These are phyloP conservation scores for Lipophrys pholis DNA, from an alignment of 2,113 vertebrate genomes.

Conservation along the genomic window DNA sequence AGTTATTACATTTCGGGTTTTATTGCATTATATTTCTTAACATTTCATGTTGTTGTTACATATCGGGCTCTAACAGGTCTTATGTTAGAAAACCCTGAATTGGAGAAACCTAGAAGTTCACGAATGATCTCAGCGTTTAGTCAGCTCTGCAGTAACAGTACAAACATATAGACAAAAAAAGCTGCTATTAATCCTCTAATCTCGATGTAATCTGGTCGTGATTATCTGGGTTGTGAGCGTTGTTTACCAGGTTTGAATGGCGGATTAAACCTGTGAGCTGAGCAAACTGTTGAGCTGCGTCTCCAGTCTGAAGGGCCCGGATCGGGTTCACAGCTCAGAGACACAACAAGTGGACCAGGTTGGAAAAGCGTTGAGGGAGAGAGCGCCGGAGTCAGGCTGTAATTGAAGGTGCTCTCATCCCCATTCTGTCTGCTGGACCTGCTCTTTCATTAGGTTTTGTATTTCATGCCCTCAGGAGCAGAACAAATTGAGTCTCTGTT, in stretches of 20 bases:
- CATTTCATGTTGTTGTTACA: too few relatives aligned
- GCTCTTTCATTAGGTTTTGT: conserved; percentile 74
- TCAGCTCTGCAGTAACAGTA: too few relatives aligned
- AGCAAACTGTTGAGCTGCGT: too few relatives aligned
- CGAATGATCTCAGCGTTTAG: too few relatives aligned
- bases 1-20: too few relatives aligned
- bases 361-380: conserved; percentile 41
- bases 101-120: too few relatives aligned
- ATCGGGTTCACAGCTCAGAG: too few relatives aligned
- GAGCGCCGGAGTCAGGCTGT: conserved; percentile 40
- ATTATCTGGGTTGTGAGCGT: conserved; percentile 34
- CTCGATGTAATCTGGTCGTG: conserved; percentile 52
- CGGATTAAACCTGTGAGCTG: conserved; percentile 41
- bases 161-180: background rate
- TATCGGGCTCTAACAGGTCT: too few relatives aligned
- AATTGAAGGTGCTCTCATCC: conserved; percentile 65
- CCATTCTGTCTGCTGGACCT: conserved; percentile 58
- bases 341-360: conserved; percentile 37
- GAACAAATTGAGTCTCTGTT: conserved; percentile 75
- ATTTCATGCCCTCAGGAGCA: conserved; percentile 72
- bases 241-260: conserved; percentile 48
- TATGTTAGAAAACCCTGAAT: too few relatives aligned
- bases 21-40: too few relatives aligned
- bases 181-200: conserved; percentile 60
- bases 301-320: too few relatives aligned